Percentiles rank a stretch among this genome's conserved stretches.
phyloP scores from a whole-genome alignment of 2,888 invertebrate species.

The Matsumyia berberina region DNA sequence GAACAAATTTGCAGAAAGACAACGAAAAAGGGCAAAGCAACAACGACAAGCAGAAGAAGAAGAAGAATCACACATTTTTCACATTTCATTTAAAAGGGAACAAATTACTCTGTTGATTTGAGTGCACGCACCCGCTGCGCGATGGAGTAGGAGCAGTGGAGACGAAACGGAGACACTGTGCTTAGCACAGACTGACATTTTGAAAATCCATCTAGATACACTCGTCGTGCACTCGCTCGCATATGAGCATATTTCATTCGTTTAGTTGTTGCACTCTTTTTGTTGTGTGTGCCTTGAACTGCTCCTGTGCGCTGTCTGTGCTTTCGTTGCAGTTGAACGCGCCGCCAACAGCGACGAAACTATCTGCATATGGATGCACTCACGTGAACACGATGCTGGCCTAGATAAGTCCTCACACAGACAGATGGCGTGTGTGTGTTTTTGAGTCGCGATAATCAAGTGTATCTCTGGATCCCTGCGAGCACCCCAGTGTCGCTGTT shows the following conservation, averaged over 20 bases:
- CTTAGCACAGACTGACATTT: conserved; percentile 40
- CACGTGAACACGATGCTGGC: conserved; percentile 62
- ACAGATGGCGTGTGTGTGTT: conserved; percentile 17
- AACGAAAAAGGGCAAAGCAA: neutral
- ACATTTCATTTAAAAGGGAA: conserved; percentile 56
- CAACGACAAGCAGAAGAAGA: neutral
- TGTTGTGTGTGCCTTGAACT: conserved; percentile 15
- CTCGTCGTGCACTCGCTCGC: conserved; percentile 30
- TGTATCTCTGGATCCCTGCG: conserved; percentile 15
- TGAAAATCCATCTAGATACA: conserved; percentile 55
- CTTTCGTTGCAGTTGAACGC: conserved; percentile 63
- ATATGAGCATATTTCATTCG: conserved; percentile 52
- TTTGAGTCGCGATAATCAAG: conserved; percentile 54
- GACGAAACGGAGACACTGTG: neutral
- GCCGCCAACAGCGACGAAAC: conserved; percentile 23
- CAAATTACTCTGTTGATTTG: conserved; percentile 70
- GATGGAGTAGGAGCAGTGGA: neutral
- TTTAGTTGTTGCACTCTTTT: conserved; percentile 57
- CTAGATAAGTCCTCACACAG: conserved; percentile 44
- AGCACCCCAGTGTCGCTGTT: conserved; percentile 47
- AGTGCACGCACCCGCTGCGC: conserved; percentile 60
- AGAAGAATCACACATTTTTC: conserved; percentile 43
- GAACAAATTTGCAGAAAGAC: neutral
- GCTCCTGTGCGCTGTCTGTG: conserved; percentile 15
- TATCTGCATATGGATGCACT: conserved; percentile 58